These are phyloP conservation scores for Rachycentron canadum DNA, from an alignment of 2,797 vertebrate genomes.

Conservation along the genomic window DNA sequence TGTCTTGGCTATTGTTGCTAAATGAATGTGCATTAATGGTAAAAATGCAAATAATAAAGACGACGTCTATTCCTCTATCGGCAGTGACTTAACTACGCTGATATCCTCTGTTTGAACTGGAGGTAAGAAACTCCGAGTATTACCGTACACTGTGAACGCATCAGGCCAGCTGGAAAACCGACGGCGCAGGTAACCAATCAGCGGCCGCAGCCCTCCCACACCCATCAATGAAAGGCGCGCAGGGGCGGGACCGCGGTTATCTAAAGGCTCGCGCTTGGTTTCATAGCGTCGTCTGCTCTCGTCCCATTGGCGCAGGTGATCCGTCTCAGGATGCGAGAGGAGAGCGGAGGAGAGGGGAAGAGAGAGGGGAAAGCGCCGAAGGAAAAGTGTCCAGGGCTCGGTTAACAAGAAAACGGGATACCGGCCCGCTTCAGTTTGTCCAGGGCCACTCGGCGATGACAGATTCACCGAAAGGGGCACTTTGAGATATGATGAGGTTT, in stretches of 20 bases:
- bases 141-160: neutral
- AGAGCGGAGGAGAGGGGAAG: conserved; percentile 78
- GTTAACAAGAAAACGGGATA: conserved; percentile 80
- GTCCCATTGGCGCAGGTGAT: conserved; percentile 90
- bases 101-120: neutral
- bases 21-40: neutral
- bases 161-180: conserved; percentile 58
- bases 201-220: conserved; percentile 26
- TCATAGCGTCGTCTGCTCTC: conserved; percentile 84
- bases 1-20: neutral
- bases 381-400: conserved; percentile 87
- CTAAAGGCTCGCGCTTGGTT: conserved; percentile 85
- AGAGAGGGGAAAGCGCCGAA: conserved; percentile 83
- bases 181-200: conserved; percentile 84
- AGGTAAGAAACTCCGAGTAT: neutral
- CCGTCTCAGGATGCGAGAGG: conserved; percentile 82
- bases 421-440: conserved; percentile 77
- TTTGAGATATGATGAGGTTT: conserved; percentile 93
- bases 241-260: conserved; percentile 73
- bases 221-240: conserved; percentile 68
- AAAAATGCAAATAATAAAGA: neutral
- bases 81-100: neutral
- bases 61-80: neutral
- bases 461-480: conserved; percentile 84
- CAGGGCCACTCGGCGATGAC: conserved; percentile 77